These are phyloP conservation scores for Lasioglossum leucozonium DNA, from an alignment of 2,888 invertebrate species.

Conservation along the genomic window DNA sequence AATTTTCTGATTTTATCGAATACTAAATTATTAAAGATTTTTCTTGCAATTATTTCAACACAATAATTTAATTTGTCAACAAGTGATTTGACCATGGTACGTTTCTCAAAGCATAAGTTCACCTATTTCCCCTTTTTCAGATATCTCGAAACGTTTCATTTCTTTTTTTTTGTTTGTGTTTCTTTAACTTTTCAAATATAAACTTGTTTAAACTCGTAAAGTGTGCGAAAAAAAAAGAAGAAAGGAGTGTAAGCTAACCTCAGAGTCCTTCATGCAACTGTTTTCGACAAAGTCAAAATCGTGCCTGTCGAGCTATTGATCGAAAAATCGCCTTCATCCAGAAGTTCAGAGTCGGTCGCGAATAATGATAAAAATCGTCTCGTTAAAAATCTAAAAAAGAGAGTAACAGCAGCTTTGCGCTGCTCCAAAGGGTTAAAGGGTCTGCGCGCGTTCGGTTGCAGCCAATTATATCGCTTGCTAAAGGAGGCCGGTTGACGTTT, in stretches of 20 bases:
- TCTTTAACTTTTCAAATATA: background rate
- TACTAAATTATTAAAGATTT: background rate
- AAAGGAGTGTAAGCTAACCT: background rate
- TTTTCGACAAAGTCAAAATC: background rate
- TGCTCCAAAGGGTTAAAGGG: background rate
- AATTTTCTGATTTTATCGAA: no score
- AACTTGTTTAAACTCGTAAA: background rate
- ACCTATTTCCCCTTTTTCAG: background rate
- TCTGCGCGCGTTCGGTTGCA: background rate
- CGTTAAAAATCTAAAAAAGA: background rate
- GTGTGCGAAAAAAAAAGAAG: background rate
- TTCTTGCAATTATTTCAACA: background rate
- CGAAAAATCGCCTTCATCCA: background rate
- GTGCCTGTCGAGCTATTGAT: background rate
- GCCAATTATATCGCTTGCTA: background rate
- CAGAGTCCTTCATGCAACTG: background rate
- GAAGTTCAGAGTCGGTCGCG: background rate
- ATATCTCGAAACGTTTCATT: background rate
- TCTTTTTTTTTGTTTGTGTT: background rate
- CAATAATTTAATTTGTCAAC: background rate
- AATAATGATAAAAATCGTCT: background rate
- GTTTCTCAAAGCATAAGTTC: no score
- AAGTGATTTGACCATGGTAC: no score
- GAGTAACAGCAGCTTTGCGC: constrained; percentile 1
- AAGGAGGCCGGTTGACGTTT: background rate